Conservation (phyloP, 2,113 vertebrate species). For the Otus sunia region DNA sequence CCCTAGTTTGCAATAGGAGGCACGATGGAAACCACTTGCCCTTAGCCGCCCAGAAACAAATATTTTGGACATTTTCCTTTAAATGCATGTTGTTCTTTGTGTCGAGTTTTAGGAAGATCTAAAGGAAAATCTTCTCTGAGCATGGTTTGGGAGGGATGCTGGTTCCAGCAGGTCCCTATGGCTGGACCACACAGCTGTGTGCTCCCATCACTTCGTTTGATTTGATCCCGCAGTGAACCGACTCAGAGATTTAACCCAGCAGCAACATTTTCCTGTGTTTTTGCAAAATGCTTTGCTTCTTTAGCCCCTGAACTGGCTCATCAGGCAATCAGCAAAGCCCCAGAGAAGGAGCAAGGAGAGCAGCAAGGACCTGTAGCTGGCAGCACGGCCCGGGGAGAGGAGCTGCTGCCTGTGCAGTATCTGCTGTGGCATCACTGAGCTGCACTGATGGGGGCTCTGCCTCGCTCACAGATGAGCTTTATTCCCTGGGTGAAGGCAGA, state of each 20-base stretch:
- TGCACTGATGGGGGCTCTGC: neutral
- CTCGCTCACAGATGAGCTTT: neutral
- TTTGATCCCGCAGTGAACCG: neutral
- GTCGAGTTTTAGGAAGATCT: neutral
- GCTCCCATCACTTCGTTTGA: neutral
- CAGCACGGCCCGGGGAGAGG: accelerated
- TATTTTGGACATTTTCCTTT: neutral
- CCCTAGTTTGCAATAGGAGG: neutral
- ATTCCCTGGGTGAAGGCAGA: neutral
- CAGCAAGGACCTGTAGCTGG: neutral
- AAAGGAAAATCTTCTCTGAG: neutral
- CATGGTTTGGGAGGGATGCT: neutral
- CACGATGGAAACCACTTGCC: neutral
- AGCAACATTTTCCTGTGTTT: neutral
- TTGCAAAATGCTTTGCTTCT: neutral
- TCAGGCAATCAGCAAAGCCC: neutral
- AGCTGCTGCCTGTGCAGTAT: neutral
- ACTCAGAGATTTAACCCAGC: neutral
- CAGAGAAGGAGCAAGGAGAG: neutral
- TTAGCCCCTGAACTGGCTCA: neutral
- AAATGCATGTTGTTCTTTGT: neutral
- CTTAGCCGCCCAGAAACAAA: neutral
- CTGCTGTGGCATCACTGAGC: neutral
- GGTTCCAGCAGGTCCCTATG: neutral
- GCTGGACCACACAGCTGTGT: neutral